Evolutionary conservation across 2,888 invertebrate species (phyloP).

Genomic region (Nephrotoma appendiculata): DNA sequence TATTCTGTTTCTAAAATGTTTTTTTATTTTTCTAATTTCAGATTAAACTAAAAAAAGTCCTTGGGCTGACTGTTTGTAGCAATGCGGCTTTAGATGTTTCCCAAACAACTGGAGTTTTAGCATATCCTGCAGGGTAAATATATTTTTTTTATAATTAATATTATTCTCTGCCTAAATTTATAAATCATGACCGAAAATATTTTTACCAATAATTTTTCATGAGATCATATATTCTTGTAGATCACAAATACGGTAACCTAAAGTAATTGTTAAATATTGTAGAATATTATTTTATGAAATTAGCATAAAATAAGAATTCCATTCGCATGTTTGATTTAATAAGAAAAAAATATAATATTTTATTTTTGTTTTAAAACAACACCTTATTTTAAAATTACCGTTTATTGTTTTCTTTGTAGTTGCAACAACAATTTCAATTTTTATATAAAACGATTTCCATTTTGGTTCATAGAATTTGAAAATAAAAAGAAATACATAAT

Average conservation of each 20-base stretch:
- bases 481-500: neutral
- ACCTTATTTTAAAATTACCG: neutral
- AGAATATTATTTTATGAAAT: neutral
- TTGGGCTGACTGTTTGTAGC: conserved; percentile 86
- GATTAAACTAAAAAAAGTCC: conserved; percentile 89
- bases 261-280: neutral
- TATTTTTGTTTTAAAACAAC: neutral
- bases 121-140: conserved; percentile 94
- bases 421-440: neutral
- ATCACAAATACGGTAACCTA: neutral
- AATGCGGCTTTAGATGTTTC: conserved; percentile 87
- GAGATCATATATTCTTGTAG: neutral
- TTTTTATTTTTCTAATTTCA: conserved; percentile 35
- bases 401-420: neutral
- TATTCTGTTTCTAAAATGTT: neutral
- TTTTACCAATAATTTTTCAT: neutral
- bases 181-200: neutral
- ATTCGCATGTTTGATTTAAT: neutral
- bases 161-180: neutral
- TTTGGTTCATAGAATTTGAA: neutral
- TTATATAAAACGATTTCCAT: neutral
- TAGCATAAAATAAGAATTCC: neutral
- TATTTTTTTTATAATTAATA: neutral
- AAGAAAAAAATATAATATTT: neutral
- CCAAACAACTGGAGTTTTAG: conserved; percentile 71